Evolutionary conservation across 2,797 vertebrate species (phyloP), one percentile per base, ranked within the genome.

Genomic region (Poeciliopsis infans): DNA sequence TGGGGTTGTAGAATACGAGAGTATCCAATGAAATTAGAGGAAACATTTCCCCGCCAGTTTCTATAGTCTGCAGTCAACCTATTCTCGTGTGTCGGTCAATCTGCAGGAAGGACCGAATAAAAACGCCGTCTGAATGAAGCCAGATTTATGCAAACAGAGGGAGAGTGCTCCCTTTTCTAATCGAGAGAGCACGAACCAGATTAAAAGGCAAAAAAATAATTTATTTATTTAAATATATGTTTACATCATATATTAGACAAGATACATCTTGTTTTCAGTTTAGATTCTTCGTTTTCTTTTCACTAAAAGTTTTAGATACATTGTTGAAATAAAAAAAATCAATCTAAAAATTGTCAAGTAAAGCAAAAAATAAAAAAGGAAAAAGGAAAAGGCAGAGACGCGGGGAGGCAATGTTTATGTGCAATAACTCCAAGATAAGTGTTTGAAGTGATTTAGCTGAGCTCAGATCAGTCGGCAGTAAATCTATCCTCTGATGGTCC

Each of bases 391-490:
- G 57, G 55, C 68, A 16, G 78, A 70, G 77, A 80, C 61, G 1
- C 1, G 77, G 66, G 55, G 28, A 11, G 78, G 72, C 68, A 73
- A 79, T 87, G 88, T 89, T 90, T 92, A 90, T 92, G 91, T 12
- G 79, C 88, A 87, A 87, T 93, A 91, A 91, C 80, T 93, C 89
- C 83, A 77, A 79, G 84, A 90, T 91, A 94, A 93, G 92, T 92
- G 91, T 88, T 86, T 69, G 75, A 82, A 79, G 88, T 93, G 94
- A 94, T 93, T 92, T 93, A 93, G 77, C 84, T 81, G 80, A 86
- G 88, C 86, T 87, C 79, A 82, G 89, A 86, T 83, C 81, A 89
- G 85, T 83, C 76, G 72, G 87, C 83, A 79, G 85, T 94, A 95
- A 95, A 95, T 95, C 86, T 91, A 78, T 83, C 77, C 76, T 78